These are phyloP conservation scores for Momotus momota DNA, from an alignment of 2,797 vertebrate species.

Conservation along the genomic window DNA sequence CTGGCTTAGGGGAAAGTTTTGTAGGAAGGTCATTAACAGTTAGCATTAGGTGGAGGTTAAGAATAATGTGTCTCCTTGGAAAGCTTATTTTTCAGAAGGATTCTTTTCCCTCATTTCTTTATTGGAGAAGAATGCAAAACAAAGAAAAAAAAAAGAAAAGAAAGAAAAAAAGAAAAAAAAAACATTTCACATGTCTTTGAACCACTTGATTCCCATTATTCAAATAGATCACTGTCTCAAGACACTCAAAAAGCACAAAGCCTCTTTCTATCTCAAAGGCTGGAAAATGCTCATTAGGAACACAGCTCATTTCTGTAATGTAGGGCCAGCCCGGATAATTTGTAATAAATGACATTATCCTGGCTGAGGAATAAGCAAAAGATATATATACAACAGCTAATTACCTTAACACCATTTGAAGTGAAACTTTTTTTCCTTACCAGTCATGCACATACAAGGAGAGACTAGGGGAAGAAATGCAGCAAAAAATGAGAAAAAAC, in stretches of 20 bases:
- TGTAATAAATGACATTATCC: not conserved
- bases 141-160: not conserved
- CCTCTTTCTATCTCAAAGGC: not conserved
- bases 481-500: not conserved
- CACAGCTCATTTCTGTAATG: not conserved
- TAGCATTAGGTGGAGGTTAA: not conserved
- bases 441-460: rapidly evolving
- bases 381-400: not conserved
- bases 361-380: not conserved
- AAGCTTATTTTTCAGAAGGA: not conserved
- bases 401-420: not conserved
- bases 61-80: not conserved
- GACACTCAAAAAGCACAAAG: not conserved
- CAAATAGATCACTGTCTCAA: not conserved
- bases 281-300: not conserved
- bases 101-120: not conserved
- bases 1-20: not conserved
- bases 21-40: not conserved
- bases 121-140: not conserved
- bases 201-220: not conserved
- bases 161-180: not conserved
- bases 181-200: not conserved
- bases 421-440: not conserved
- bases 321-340: not conserved
- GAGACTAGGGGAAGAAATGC: not conserved